These are phyloP conservation scores for Distichodus sexfasciatus DNA, from an alignment of 2,797 vertebrate genomes.

Conservation along the genomic window DNA sequence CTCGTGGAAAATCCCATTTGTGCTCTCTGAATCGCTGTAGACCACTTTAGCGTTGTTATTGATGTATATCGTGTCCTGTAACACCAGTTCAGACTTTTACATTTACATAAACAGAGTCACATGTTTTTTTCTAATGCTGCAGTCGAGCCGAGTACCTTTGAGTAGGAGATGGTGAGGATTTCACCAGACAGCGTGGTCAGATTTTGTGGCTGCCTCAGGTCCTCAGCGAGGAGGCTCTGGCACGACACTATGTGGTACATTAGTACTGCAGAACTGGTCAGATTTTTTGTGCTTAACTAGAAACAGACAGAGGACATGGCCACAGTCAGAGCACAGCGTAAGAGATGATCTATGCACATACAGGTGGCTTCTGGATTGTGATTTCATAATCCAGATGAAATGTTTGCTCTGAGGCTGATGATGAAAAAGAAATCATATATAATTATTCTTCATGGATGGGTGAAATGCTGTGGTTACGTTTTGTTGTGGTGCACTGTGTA, in stretches of 20 bases:
- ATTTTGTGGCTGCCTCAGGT: constrained; percentile 71
- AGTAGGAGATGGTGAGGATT: constrained; percentile 67
- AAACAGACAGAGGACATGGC: neutral
- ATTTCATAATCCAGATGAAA: too few relatives aligned
- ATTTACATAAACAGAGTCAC: too few relatives aligned
- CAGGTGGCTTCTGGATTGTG: neutral
- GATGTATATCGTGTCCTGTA: constrained; percentile 76
- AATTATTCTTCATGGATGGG: too few relatives aligned
- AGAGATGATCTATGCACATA: neutral
- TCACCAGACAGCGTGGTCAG: constrained; percentile 83
- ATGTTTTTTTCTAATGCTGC: neutral
- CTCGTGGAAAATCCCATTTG: constrained; percentile 87
- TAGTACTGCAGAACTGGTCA: constrained; percentile 61
- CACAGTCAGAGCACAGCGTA: neutral
- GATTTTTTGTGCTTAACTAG: neutral
- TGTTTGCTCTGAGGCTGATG: too few relatives aligned
- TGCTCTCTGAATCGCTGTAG: constrained; percentile 69
- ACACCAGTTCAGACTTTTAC: constrained; percentile 37
- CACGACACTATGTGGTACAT: constrained; percentile 87
- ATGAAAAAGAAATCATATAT: too few relatives aligned
- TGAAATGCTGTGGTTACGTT: too few relatives aligned
- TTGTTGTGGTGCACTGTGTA: too few relatives aligned
- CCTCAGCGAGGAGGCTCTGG: constrained; percentile 72
- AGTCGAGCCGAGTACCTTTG: constrained; percentile 70
- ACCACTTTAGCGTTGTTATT: constrained; percentile 79